Base-by-base conservation (phyloP, 2,797 vertebrate species). In the Amniataba percoides region DNA sequence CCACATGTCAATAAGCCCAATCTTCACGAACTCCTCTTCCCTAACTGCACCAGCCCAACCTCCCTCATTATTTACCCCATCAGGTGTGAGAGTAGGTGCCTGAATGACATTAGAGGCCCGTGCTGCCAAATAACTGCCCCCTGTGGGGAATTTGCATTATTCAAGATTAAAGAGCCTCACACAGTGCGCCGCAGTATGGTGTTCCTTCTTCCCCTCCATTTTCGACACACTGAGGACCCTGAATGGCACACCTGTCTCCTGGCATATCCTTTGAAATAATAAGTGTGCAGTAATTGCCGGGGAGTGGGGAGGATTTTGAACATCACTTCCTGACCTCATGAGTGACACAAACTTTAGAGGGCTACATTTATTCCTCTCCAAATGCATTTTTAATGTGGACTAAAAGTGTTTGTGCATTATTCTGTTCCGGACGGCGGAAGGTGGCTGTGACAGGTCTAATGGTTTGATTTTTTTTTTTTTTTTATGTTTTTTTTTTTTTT, bases 161-260 rank as follows among this genome's bases (percentile, higher is more conserved):
- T 95, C 90, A 90, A 91, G 92, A 94, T 93, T 95, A 95, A 94
- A 95, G 89, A 81, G 91, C 85, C 80, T 93, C 93, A 91, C 92
- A 94, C 88, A 79, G 92, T 71, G 91, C 89, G 82, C 80, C 84
- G 55, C 90, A 85, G 88, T 91, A 82, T 91, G 87, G 81, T 77
- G 89, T 91, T 92, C 91, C 88, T 91, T 84, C 87, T 91, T 84
- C 89, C 90, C 89, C 52, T 90, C 90, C 83, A 91, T 94, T 94
- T 95, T 89, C 88, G 58, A 86, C 87, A 87, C 87, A 86, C 84
- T 55, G 80, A 90, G 87, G 87, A 89, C 87, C 87, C 88, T 92
- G 92, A 95, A 94, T 94, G 93, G 91, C 91, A 93, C 94, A 94
- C 94, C 94, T 95, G 95, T 95, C 94, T 95, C 89, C 92, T 92